phyloP scores from a whole-genome alignment of 2,888 invertebrate species.

The Cryptocephalus primarius region DNA sequence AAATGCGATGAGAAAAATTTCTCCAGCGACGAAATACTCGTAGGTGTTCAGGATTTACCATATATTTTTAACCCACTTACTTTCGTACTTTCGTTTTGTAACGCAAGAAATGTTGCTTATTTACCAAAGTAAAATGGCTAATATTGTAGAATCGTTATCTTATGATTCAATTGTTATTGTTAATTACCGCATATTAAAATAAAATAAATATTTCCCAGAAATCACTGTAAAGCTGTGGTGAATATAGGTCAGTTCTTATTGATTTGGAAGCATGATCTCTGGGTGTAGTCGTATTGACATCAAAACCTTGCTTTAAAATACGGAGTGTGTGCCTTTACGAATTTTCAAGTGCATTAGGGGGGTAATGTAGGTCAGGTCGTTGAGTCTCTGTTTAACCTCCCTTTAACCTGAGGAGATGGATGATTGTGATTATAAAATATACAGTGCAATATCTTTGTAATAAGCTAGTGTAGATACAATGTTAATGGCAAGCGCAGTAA shows the following conservation, averaged over 20 bases:
- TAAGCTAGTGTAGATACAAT: too few relatives aligned
- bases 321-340: constrained; percentile 6
- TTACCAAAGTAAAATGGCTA: constrained; percentile 6
- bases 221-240: too few relatives aligned
- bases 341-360: constrained; percentile 12
- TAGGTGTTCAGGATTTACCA: constrained; percentile 19
- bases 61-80: constrained; percentile 11
- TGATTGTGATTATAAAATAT: background rate
- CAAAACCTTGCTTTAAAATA: too few relatives aligned
- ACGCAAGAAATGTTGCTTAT: constrained; percentile 1
- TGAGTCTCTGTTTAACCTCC: constrained; percentile 1
- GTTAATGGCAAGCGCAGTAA: too few relatives aligned
- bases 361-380: constrained; percentile 15
- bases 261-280: too few relatives aligned
- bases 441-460: constrained; percentile 7
- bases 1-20: constrained; percentile 10
- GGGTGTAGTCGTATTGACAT: too few relatives aligned
- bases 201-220: too few relatives aligned
- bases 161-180: too few relatives aligned
- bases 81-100: constrained; percentile 13
- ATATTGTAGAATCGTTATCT: background rate
- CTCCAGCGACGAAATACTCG: constrained; percentile 17
- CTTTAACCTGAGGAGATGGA: background rate
- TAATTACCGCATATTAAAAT: too few relatives aligned
- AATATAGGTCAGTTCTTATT: too few relatives aligned